Base-by-base conservation (phyloP, 2,888 invertebrate species). In the Thalpophila matura region DNA sequence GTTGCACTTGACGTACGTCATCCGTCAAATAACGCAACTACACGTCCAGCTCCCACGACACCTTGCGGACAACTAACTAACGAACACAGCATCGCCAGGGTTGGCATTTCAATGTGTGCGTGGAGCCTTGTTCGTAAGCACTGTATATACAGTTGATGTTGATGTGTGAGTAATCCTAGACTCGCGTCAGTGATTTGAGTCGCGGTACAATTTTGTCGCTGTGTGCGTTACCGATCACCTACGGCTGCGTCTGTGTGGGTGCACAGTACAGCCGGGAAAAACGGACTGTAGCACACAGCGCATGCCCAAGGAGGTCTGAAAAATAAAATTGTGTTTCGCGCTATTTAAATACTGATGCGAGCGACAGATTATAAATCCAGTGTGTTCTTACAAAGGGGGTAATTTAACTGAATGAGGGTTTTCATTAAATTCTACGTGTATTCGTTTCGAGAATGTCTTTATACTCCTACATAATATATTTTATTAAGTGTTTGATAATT, bases 11-110 rank as follows among this genome's bases (percentile, higher is more conserved):
- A 55, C 59, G 71, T 66, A 58, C 65, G 60, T 64, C 43, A 69
- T 43, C 29, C 47, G 42, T 35, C 47, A 70, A 60, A 65, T 31
- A 46, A 54, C 47, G 37, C 54, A 50, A 62, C 59, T 53, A 59
- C 53, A 74, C 82, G 80, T 63, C 79, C 46, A 14, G 33, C 59
- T 22, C 26, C 20, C 31, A 54, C 76, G 72, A 74, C 70, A 85
- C 81, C 83, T 85, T 80, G 66, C 62, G 77, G 79, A 56, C 66
- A 77, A 81, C 81, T 81, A 79, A 84, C 91, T 91, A 89, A 89
- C 91, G 89, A 84, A 89, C 81, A 83, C 83, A 85, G 86, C 84
- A 84, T 79, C 79, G 84, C 91, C 91, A 84, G 92, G 92, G 91
- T 88, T 83, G 84, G 60, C 12, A 10, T 77, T 54, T 63, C 16